These are phyloP conservation scores for Sylvilagus floridanus DNA, from an alignment of 2,797 vertebrate species.

Conservation along the genomic window DNA sequence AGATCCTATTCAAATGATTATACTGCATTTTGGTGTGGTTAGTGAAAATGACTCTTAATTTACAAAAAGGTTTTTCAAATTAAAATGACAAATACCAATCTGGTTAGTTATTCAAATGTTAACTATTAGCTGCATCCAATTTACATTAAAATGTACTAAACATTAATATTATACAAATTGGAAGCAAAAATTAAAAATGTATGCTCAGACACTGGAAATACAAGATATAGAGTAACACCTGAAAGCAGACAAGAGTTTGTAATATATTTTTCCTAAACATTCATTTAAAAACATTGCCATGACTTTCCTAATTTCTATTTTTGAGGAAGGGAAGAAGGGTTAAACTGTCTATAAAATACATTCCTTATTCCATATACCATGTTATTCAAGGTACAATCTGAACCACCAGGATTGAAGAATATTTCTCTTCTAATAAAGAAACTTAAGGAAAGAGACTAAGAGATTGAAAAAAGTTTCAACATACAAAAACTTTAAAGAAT, in stretches of 20 bases:
- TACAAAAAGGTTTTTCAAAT: conserved; percentile 37
- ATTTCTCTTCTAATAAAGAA: conserved; percentile 49
- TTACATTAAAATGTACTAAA: conserved; percentile 38
- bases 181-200: conserved; percentile 22
- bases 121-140: neutral
- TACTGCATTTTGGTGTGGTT: conserved; percentile 23
- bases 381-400: conserved; percentile 9
- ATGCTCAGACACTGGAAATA: conserved; percentile 27
- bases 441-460: conserved; percentile 14
- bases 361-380: neutral
- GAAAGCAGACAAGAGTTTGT: neutral
- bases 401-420: conserved; percentile 46
- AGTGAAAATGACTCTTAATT: conserved; percentile 17
- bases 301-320: conserved; percentile 3
- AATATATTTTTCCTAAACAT: conserved; percentile 33
- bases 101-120: conserved; percentile 37
- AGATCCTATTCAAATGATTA: conserved; percentile 48
- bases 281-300: neutral
- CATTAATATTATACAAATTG: conserved; percentile 39
- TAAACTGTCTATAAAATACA: neutral
- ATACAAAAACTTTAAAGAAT: conserved; percentile 41
- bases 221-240: neutral
- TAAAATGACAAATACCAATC: conserved; percentile 17
- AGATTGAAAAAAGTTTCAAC: neutral
- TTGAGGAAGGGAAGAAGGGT: neutral